Evolutionary conservation across 1,140 invertebrate species (phyloP), one percentile per base, ranked within the genome.

Genomic region (Penaeus japonicus): DNA sequence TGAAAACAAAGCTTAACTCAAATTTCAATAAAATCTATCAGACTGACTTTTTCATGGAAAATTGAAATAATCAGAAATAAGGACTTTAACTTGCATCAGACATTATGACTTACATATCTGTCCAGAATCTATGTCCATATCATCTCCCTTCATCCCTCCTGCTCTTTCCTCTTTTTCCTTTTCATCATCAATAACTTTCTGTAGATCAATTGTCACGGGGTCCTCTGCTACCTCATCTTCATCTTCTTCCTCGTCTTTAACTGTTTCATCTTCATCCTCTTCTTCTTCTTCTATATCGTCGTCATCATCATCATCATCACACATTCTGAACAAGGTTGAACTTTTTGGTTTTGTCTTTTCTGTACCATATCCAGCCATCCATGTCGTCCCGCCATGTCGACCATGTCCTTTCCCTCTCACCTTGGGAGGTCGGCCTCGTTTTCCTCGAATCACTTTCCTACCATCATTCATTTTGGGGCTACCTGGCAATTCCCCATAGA

Each of bases 331-430:
- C 22, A 87, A 65, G 7, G 57, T 20, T 5, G 85, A 87, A 39
- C 85, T 87, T 30, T 87, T 87, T 12, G 85, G 85, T 47, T 87
- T 87, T 12, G 55, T 87, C 30, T 80, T 62, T 27, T 87, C 85
- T 18, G 80, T 5, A 22, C 85, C 85, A 70, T 87, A 87, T 4
- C 77, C 85, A 53, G 77, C 85, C 39, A 87, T 54, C 85, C 85
- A 87, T 24, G 57, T 39, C 20, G 55, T 62, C 20, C 53, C 70
- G 4, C 35, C 57, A 53, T 87, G 77, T 39, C 39, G 62, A 12
- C 57, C 24, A 57, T 70, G 55, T 30, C 47, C 18, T 22, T 70
- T 32, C 5, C 17, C 32, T 20, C 20, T 32, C 22, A 30, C 57
- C 22, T 57, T n/a, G 53, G 22, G 53, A 30, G 24, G 53, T 59